Base-by-base conservation (phyloP, 2,113 vertebrate genomes). In the Pachypanchax playfairii region DNA sequence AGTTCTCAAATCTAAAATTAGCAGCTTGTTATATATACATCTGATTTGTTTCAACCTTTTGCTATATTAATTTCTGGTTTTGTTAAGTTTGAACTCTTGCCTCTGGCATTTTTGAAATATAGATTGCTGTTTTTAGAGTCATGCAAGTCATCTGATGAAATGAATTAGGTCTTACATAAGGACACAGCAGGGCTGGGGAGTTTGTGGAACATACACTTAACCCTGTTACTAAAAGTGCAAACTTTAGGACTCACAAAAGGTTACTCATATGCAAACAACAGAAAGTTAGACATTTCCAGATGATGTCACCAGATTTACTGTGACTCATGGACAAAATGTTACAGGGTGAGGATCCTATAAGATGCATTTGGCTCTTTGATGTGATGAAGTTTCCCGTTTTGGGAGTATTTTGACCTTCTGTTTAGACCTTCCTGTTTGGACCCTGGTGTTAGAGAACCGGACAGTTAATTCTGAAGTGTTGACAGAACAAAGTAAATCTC, bases 361-460 rank as follows among this genome's bases (percentile, higher is more conserved):
- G 50, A 63, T 69, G 48, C 25, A 56, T 36, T 62, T 20, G 28
- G 46, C 21, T 56, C 24, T 56, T 9, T 54, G 20, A 20, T 5
- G 49, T 51, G 31, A 50, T 29, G 25, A 7, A 62, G 21, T 47
- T 28, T 75, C 31, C 54, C 48, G 12, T 57, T 58, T 29, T 6
- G 44, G 20, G 65, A 66, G 38, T 38, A 18, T 42, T 69, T 31
- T 60, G 64, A 73, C 62, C 49, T 57, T 75, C 48, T 78, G 75
- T 80, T 55, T 41, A 61, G 55, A 29, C 52, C 72, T 89, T 92
- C 85, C 89, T 87, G 80, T 85, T 85, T 86, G 81, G 65, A 80
- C 61, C 59, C 69, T 83, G 64, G 73, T 78, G 66, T 87, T 79
- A 84, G 70, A 67, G 74, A 83, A 86, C 61, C 77, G 70, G 84